Base-by-base conservation (phyloP, 1,140 invertebrate species). In the Whitmania pigra region DNA sequence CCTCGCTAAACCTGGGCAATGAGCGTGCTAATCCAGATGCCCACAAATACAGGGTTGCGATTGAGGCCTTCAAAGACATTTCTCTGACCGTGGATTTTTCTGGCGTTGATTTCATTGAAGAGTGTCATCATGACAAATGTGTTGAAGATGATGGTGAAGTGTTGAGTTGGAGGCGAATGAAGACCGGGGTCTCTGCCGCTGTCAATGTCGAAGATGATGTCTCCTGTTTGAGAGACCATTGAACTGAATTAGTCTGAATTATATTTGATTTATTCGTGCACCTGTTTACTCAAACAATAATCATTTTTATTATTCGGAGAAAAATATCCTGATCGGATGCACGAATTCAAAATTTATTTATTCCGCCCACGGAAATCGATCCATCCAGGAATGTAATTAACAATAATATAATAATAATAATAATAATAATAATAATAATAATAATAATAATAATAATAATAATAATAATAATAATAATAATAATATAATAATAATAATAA, bases 71-170 rank as follows among this genome's bases (percentile, higher is more conserved):
- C 86, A 85, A 98, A 94, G 76, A 98, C 90, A 84, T 98, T 97
- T 77, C 95, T 86, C 84, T 98, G 93, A 70, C 94, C 95, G 84
- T 98, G 95, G 79, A 98, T 97, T 87, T 98, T 98, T 77, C 94
- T 86, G 40, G 94, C 92, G 84, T 97, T 98, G 79, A 98, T 94
- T 86, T 98, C 95, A 86, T 98, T 98, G 85, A 97, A 98, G 36
- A 98, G 85, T n/a, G 94, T 98, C 94, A 98, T 98, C 92, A 98
- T 93, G 66, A 98, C 94, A 84, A 98, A 97, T n/a, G 93, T 91
- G 84, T 98, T 98, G 85, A 98, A 98, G 78, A 98, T 96, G 78
- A 97, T 89, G 6, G 94, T 98, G 84, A 97, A 97, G 84, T 98
- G 95, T 84, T 93, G 88, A 55, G 91, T 89, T 66, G 93, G 92